Percentiles rank a stretch among this genome's conserved stretches.
Conservation (phyloP, 37 sponge, comb jelly and placozoan genomes). For the Chondrilla cf. caribensis region DNA sequence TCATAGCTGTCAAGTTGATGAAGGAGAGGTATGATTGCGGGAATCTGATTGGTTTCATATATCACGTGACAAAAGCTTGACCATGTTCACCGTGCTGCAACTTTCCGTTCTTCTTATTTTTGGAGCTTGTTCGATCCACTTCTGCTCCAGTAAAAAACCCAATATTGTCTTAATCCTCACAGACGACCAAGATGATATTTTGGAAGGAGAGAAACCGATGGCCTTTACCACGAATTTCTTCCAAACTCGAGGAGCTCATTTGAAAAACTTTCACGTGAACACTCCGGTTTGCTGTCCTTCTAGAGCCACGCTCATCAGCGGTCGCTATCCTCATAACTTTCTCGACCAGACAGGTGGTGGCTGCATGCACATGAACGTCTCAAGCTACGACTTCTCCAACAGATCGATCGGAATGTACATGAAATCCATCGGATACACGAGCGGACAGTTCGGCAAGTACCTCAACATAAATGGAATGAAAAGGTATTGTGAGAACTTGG, state of each 20-base stretch:
- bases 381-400: slow-evolving; percentile 34
- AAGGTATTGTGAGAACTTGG: slow-evolving; percentile 24
- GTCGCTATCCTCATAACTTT: slow-evolving; percentile 69
- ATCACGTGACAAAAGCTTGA: too few species aligned
- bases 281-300: slow-evolving; percentile 85
- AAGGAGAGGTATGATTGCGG: too few species aligned
- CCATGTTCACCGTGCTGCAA: too few species aligned
- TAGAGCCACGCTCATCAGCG: slow-evolving; percentile 59
- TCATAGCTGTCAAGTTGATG: slow-evolving; percentile 61
- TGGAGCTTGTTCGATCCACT: too few species aligned
- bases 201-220: slow-evolving; percentile 62
- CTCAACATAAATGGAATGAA: slow-evolving; percentile 39
- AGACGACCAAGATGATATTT: slow-evolving; percentile 68
- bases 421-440: slow-evolving; percentile 54
- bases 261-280: slow-evolving; percentile 70
- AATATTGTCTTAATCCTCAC: slow-evolving; percentile 65
- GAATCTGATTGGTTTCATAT: too few species aligned
- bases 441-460: slow-evolving; percentile 71
- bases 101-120: too few species aligned
- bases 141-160: background rate
- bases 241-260: slow-evolving; percentile 12
- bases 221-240: slow-evolving; percentile 26
- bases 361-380: slow-evolving; percentile 71
- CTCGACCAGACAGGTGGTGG: background rate
- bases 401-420: slow-evolving; percentile 45